These are phyloP conservation scores for Troides oblongomaculatus DNA, from an alignment of 2,888 invertebrate genomes.

Conservation along the genomic window DNA sequence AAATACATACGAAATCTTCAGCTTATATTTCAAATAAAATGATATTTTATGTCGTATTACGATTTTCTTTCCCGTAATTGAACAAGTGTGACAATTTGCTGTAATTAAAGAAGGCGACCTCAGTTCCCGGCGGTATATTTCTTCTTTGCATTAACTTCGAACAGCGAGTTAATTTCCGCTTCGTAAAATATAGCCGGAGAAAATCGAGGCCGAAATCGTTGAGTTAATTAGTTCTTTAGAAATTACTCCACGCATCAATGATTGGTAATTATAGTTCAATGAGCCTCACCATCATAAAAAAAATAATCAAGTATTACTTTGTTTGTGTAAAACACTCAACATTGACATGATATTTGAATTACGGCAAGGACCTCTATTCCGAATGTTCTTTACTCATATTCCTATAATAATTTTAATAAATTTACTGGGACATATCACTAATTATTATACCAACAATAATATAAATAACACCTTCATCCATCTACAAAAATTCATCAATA, in stretches of 20 bases:
- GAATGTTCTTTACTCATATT: too few relatives aligned
- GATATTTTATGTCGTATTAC: too few relatives aligned
- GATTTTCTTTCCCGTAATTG: background rate
- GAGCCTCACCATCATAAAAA: background rate
- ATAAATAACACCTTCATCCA: too few relatives aligned
- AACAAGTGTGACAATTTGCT: slow-evolving; percentile 31
- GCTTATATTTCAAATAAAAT: too few relatives aligned
- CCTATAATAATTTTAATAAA: too few relatives aligned
- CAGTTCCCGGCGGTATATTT: slow-evolving; percentile 44
- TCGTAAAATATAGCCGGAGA: slow-evolving; percentile 18
- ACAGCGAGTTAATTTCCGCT: slow-evolving; percentile 65
- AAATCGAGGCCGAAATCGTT: slow-evolving; percentile 22
- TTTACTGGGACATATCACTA: too few relatives aligned
- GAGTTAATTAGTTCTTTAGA: slow-evolving; percentile 21
- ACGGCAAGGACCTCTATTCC: too few relatives aligned
- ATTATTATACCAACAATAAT: too few relatives aligned
- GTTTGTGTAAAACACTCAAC: too few relatives aligned
- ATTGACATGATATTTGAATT: too few relatives aligned
- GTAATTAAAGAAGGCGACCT: slow-evolving; percentile 59
- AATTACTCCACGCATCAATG: slow-evolving; percentile 15
- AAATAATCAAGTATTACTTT: background rate
- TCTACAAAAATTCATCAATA: too few relatives aligned
- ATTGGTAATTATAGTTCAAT: background rate
- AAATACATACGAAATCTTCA: too few relatives aligned
- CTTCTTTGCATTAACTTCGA: slow-evolving; percentile 63